Conservation (phyloP, 2,797 vertebrate genomes). For the Streptopelia turtur region DNA sequence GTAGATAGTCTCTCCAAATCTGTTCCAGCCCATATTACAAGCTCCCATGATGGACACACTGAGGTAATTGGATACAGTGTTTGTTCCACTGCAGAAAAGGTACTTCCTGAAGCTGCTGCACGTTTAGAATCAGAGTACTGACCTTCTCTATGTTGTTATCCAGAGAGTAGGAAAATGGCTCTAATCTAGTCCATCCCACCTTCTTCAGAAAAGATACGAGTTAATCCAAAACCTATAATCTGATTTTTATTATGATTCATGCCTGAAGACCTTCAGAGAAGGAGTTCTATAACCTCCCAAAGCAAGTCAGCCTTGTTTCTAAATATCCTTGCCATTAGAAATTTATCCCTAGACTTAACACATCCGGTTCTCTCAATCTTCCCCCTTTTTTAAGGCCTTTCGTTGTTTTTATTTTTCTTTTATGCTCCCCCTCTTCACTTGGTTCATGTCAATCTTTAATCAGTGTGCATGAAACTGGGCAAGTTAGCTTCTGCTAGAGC, state of each 20-base stretch:
- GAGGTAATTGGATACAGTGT: neutral
- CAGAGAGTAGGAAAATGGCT: neutral
- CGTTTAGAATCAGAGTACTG: neutral
- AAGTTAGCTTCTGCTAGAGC: neutral
- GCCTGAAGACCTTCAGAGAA: neutral
- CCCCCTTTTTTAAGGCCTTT: neutral
- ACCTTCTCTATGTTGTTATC: neutral
- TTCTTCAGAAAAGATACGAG: neutral
- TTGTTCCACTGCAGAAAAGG: neutral
- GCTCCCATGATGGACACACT: neutral
- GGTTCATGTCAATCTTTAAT: rapidly evolving
- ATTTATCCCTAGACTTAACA: neutral
- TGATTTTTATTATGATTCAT: neutral
- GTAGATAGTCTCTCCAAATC: neutral
- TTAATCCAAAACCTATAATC: neutral
- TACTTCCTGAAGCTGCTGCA: neutral
- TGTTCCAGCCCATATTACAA: neutral
- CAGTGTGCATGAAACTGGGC: neutral
- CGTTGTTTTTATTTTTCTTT: neutral
- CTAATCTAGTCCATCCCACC: neutral
- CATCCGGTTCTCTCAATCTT: neutral
- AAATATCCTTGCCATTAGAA: neutral
- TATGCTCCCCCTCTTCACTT: neutral
- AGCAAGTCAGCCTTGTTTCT: neutral
- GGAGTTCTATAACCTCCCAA: neutral